Evolutionary conservation across 2,888 invertebrate genomes (phyloP).

Genomic region (Leistus spinibarbis): DNA sequence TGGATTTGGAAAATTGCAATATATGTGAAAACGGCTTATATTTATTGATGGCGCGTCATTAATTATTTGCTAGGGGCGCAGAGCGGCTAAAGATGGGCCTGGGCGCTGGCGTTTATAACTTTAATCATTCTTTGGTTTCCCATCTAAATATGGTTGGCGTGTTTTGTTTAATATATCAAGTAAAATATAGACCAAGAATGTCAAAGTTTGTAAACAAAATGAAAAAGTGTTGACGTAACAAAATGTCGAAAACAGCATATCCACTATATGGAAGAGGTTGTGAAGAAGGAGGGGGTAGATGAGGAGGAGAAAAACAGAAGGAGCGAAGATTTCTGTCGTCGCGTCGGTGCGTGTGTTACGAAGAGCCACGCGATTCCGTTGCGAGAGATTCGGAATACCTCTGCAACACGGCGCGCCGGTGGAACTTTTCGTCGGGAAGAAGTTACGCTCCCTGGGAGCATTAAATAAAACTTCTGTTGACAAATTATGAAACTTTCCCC

Average conservation of each 20-base stretch:
- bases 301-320: neutral
- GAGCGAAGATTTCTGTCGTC: neutral
- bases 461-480: conserved; percentile 36
- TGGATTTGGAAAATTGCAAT: too few relatives aligned
- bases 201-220: conserved; percentile 21
- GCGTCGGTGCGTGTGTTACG: neutral
- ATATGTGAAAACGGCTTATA: too few relatives aligned
- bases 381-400: neutral
- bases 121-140: too few relatives aligned
- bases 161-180: neutral
- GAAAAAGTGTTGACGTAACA: conserved; percentile 15
- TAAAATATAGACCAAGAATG: conserved; percentile 11
- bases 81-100: too few relatives aligned
- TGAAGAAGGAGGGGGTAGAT: neutral
- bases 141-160: neutral
- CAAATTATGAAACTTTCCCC: conserved; percentile 31
- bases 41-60: too few relatives aligned
- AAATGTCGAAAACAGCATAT: neutral
- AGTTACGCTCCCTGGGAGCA: conserved; percentile 18
- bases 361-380: neutral
- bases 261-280: neutral
- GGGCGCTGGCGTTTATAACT: too few relatives aligned
- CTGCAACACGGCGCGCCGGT: too few relatives aligned
- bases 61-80: too few relatives aligned
- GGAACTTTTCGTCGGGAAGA: neutral